These are phyloP conservation scores for Pangasius krempfi DNA, from an alignment of 2,797 vertebrate species.

Conservation along the genomic window DNA sequence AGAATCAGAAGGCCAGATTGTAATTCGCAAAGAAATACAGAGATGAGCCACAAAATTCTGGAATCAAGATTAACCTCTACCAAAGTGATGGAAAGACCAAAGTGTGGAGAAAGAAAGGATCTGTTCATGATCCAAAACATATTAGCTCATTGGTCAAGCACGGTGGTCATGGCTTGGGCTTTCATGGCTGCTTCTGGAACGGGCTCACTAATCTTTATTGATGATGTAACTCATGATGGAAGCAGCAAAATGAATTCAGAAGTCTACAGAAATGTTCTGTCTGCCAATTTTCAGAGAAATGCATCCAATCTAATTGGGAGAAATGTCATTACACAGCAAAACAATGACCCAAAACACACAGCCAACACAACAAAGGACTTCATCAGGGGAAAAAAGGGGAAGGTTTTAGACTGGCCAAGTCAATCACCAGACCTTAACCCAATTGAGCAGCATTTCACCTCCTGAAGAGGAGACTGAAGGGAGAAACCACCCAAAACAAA, in stretches of 20 bases:
- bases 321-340: not conserved
- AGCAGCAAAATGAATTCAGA: not conserved
- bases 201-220: too few species aligned
- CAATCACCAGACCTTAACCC: not conserved
- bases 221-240: too few species aligned
- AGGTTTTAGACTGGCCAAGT: not conserved
- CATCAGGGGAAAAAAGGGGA: not conserved
- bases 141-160: too few species aligned
- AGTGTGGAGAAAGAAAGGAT: constrained; percentile 4
- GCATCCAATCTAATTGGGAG: not conserved
- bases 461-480: not conserved
- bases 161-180: too few species aligned
- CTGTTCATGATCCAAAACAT: not conserved
- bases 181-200: too few species aligned
- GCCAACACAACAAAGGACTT: not conserved
- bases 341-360: not conserved
- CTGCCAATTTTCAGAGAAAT: not conserved
- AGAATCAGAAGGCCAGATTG: too few species aligned
- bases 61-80: not conserved
- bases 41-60: not conserved
- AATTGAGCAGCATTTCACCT: not conserved
- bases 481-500: not conserved
- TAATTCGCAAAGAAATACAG: too few species aligned
- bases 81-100: not conserved
- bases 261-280: not conserved